Base-by-base conservation (phyloP, 2,888 invertebrate species). In the Nomada ferruginata region DNA sequence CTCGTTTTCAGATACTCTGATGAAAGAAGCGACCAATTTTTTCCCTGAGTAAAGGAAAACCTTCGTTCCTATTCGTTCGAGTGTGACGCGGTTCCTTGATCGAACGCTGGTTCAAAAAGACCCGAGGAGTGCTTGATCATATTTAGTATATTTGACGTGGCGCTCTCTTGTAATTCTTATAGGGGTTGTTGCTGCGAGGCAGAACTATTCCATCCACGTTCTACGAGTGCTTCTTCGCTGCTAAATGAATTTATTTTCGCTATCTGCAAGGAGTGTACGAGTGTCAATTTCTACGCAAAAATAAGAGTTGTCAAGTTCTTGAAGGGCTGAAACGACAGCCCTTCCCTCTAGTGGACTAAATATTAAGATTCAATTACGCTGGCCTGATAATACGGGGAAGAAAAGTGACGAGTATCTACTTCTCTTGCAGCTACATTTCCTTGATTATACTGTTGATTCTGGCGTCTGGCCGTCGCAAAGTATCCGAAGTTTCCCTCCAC, bases 381-480 rank as follows among this genome's bases (percentile, higher is more conserved):
- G 60, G 65, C 55, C 60, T 26, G 44, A n/a, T 53, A 23, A 7
- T 26, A 53, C 4, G 23, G 11, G 23, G 20, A 44, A 65, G 72
- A 73, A 72, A 80, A 79, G 79, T 68, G 79, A 70, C 79, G 78
- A 52, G 44, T 15, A 57, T 55, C 36, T 66, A 50, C 80, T 70
- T 65, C 36, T 60, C 71, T 18, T 47, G 18, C 57, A 53, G 71
- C 74, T 79, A 79, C 79, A 68, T 79, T 80, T 79, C 57, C 79
- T 23, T 72, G 66, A 79, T 71, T 60, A 42, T 42, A 52, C 63
- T 82, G 75, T 83, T 83, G 78, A 83, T 79, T 83, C 83, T 69
- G 70, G 55, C 74, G 83, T 79, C 79, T 79, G 79, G 70, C 74
- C 77, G 75, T 83, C 73, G 63, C 76, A 57, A 79, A 83, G 82